Evolutionary conservation across 2,888 invertebrate species (phyloP), one percentile per base, ranked within the genome.

Genomic region (Leistus spinibarbis): DNA sequence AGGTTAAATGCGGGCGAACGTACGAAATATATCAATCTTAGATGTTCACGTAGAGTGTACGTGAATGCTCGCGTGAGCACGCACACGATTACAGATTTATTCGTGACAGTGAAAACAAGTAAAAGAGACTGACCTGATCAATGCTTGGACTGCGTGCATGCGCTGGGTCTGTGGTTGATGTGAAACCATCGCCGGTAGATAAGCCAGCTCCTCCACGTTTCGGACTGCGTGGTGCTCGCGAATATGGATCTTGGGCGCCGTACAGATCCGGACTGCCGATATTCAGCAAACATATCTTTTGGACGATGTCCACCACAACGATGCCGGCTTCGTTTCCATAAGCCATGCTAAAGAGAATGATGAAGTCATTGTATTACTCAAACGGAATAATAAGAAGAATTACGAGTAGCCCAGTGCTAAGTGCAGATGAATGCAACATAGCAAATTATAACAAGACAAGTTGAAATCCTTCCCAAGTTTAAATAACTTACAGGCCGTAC

Each of bases 261-360:
- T 98, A 97, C 80, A 99, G 90, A 86, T 98, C 96, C 80, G 94
- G 92, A 80, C 96, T 94, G 79, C 94, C 93, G 85, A 96, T 91
- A 87, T 95, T 97, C 80, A 95, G 89, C 83, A 98, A 90, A 86
- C 95, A 94, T 79, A 92, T 90, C 88, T 95, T 95, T 87, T 97
- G 97, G 84, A 95, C 90, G 86, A 95, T 92, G 89, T 99, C 99
- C 84, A 97, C 92, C 86, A 99, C 93, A 85, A 96, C 97, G 85
- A 99, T 89, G 81, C 98, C 98, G 82, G 94, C 93, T 88, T 98
- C 98, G 85, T 96, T 98, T 82, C 98, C 98, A 89, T 97, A 98
- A 82, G 97, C 96, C 92, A 99, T 91, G 85, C 98, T 98, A 40
- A 10, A 40, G 0, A 40, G 13, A 1, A 1, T 1, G 1, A 0